Percentiles rank a stretch among this genome's conserved stretches.
Conservation (phyloP, 2,797 vertebrate genomes). For the Benthosema pterotum region DNA sequence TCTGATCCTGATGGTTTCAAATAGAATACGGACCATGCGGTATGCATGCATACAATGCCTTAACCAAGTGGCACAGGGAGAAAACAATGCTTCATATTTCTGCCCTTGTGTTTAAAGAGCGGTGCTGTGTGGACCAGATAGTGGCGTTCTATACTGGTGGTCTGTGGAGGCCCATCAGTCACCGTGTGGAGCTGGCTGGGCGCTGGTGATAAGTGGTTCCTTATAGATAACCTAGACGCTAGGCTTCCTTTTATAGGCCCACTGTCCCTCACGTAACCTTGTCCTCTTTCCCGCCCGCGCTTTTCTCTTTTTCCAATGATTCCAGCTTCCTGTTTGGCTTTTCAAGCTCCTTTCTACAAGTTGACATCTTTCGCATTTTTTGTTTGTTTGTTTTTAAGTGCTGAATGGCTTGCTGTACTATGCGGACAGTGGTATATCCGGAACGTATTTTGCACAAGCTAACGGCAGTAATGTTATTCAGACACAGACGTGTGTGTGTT, state of each 20-base stretch:
- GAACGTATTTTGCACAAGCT: conserved; percentile 17
- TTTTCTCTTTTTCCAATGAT: conserved; percentile 38
- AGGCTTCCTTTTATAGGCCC: conserved; percentile 78
- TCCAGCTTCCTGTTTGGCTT: conserved; percentile 39
- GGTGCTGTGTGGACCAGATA: conserved; percentile 78
- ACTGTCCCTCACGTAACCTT: conserved; percentile 78
- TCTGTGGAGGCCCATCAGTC: conserved; percentile 74
- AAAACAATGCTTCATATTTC: conserved; percentile 77
- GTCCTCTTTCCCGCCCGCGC: conserved; percentile 51
- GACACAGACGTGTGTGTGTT: not conserved
- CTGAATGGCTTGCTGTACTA: conserved; percentile 13
- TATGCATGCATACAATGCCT: conserved; percentile 53
- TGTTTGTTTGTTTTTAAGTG: too few species aligned
- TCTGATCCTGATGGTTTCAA: too few species aligned
- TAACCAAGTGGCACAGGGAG: conserved; percentile 51
- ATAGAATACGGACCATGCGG: too few species aligned
- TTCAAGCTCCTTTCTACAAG: conserved; percentile 13
- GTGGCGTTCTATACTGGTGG: conserved; percentile 60
- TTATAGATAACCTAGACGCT: conserved; percentile 80
- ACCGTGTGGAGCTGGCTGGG: conserved; percentile 75
- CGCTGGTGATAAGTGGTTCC: conserved; percentile 79
- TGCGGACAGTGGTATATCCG: conserved; percentile 16
- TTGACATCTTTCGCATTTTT: conserved; percentile 10
- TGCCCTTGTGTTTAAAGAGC: conserved; percentile 80
- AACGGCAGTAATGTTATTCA: conserved; percentile 16